Base-by-base conservation (phyloP, 2,888 invertebrate genomes). In the Calameuta filiformis region DNA sequence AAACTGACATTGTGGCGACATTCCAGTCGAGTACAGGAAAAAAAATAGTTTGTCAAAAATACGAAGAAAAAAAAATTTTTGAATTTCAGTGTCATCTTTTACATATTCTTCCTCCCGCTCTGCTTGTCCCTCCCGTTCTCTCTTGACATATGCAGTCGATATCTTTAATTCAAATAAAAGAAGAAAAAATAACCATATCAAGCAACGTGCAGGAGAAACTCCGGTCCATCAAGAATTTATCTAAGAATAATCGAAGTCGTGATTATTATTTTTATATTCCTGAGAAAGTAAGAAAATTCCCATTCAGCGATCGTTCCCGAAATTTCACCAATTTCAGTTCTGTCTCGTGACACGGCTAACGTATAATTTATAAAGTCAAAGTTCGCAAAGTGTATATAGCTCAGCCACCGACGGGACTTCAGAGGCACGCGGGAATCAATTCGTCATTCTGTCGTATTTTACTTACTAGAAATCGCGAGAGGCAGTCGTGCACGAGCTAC, bases 401-500 rank as follows among this genome's bases (percentile, higher is more conserved):
- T 56, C 23, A 56, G 23, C 23, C 2, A 56, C 23, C 23, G 56
- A 9, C 56, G 56, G 15, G 56, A 56, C 56, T 56, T 56, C 56
- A 56, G 56, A 56, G 56, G 15, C 31, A 31, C 23, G 15, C 12
- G 76, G 56, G 35, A 78, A 75, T 78, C 78, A 76, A 78, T 78
- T 76, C 79, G 75, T 79, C 77, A 78, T 79, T 69, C 73, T 75
- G 78, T 75, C 75, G 76, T 71, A 73, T 77, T 79, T 78, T 78
- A 78, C 78, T 78, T 78, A 78, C 75, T 75, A 69, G 75, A 56
- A 75, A 77, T 77, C 77, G 75, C 73, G 69, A 77, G 74, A 77
- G 40, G 71, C 77, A 56, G 75, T 31, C 71, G 71, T 33, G 71
- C 71, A 34, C 33, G 33, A 71, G 12, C 12, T 23, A 31, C 71